Percentiles rank a stretch among this genome's conserved stretches.
Evolutionary conservation across 2,113 vertebrate genomes (phyloP).

Genomic region (Halcyon senegalensis): DNA sequence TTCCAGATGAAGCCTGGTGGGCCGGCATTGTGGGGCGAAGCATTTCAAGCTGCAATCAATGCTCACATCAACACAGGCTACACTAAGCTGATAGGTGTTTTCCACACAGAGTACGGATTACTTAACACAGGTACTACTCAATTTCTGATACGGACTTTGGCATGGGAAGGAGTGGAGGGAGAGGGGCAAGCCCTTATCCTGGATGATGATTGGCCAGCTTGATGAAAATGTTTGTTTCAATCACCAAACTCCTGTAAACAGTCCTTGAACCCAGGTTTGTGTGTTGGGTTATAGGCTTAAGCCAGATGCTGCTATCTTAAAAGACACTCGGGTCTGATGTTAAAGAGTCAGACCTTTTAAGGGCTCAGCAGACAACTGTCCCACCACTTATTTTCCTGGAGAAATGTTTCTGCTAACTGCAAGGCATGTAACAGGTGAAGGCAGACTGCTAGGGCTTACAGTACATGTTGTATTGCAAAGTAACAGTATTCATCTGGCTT

Average conservation of each 20-base stretch:
- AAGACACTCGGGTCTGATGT: not conserved
- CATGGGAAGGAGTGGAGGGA: not conserved
- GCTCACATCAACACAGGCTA: conserved; percentile 83
- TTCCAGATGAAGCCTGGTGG: conserved; percentile 92
- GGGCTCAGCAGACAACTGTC: not conserved
- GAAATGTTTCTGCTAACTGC: not conserved
- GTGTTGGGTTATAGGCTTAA: not conserved
- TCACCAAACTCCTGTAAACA: not conserved
- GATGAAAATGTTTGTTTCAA: not conserved
- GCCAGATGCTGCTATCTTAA: not conserved
- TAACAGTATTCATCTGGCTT: not conserved
- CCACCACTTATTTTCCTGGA: not conserved
- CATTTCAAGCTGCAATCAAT: conserved; percentile 79
- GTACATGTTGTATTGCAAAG: not conserved
- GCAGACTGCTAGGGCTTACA: not conserved
- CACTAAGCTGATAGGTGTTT: conserved; percentile 84
- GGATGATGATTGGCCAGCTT: not conserved
- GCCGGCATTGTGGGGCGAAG: conserved; percentile 84
- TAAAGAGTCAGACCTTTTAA: not conserved
- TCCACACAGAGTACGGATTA: conserved; percentile 86
- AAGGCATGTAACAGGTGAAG: not conserved
- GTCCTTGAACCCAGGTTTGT: conserved; percentile 7
- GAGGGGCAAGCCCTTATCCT: not conserved
- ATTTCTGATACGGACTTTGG: not conserved
- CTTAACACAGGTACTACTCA: conserved; percentile 83